A percentile compares a stretch with the other conserved stretches of the same genome.
Conservation (phyloP, 30 jellyfish, hydroid and myxozoan genomes). For the Aurelia sp. region DNA sequence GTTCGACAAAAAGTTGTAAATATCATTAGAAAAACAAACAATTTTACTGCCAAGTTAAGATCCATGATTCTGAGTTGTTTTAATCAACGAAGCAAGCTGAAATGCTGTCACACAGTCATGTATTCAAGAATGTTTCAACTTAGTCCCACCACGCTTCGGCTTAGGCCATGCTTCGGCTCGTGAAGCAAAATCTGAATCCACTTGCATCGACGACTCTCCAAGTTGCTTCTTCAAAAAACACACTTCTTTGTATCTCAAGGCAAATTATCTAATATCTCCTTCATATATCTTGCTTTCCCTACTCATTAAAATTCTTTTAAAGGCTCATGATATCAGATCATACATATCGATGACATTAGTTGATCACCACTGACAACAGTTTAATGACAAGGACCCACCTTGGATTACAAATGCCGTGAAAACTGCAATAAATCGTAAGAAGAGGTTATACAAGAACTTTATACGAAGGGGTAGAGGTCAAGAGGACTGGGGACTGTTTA, state of each 20-base stretch:
- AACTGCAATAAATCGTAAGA: too few species aligned
- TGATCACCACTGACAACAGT: too few species aligned
- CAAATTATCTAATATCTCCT: slow-evolving; percentile 16
- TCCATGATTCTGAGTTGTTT: slow-evolving; percentile 1
- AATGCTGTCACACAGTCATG: slow-evolving; percentile 7
- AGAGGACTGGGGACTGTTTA: too few species aligned
- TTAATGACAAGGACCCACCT: too few species aligned
- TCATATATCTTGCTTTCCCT: slow-evolving; percentile 14
- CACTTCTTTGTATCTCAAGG: slow-evolving; percentile 26
- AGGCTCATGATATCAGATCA: not conserved
- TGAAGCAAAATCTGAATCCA: slow-evolving; percentile 6
- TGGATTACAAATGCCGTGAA: too few species aligned
- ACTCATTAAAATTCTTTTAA: not conserved
- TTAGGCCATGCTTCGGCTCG: slow-evolving; percentile 18
- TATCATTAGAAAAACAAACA: not conserved
- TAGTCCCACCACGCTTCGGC: slow-evolving; percentile 15
- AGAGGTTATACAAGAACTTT: too few species aligned
- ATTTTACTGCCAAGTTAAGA: not conserved
- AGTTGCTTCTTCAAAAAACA: slow-evolving; percentile 2
- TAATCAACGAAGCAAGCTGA: slow-evolving; percentile 4
- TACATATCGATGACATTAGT: too few species aligned
- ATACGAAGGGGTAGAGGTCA: too few species aligned
- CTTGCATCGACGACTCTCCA: slow-evolving; percentile 24
- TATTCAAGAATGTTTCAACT: slow-evolving; percentile 5
- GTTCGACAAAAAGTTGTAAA: slow-evolving; percentile 7